These are phyloP conservation scores for Hetaerina titia DNA, from an alignment of 2,888 invertebrate genomes.

Conservation along the genomic window DNA sequence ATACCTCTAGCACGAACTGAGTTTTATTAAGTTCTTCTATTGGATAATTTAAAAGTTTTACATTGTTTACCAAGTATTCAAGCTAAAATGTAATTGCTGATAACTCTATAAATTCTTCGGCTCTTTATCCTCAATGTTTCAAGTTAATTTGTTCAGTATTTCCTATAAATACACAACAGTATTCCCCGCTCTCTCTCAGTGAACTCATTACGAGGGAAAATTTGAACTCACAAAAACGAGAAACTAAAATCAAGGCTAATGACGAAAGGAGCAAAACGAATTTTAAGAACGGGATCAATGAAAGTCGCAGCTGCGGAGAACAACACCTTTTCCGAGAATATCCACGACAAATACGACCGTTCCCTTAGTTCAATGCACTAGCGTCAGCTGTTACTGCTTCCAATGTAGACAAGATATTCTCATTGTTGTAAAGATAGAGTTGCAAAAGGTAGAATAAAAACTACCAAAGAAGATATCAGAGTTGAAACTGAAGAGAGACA, in stretches of 20 bases:
- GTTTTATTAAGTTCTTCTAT: too few relatives aligned
- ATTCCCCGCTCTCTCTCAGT: background rate
- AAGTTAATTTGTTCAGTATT: background rate
- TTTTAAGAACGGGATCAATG: background rate
- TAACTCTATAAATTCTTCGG: too few relatives aligned
- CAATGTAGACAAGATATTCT: background rate
- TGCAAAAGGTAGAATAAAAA: background rate
- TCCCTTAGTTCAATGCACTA: background rate
- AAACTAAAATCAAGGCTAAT: background rate
- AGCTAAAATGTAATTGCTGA: too few relatives aligned
- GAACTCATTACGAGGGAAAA: background rate
- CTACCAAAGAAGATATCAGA: background rate
- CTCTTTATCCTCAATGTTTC: too few relatives aligned
- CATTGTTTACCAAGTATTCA: too few relatives aligned
- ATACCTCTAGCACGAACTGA: too few relatives aligned
- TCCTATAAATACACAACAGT: background rate
- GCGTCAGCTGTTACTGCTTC: background rate
- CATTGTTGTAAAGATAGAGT: background rate
- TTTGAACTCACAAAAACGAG: background rate
- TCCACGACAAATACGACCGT: background rate
- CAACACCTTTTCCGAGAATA: background rate
- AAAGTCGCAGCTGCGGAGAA: slow-evolving; percentile 1
- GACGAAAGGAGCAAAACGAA: background rate
- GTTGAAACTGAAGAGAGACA: background rate
- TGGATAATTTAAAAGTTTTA: too few relatives aligned